A percentile compares a stretch with the other conserved stretches of the same genome.
phyloP scores from a whole-genome alignment of 2,113 vertebrate genomes.

The Micromys minutus region DNA sequence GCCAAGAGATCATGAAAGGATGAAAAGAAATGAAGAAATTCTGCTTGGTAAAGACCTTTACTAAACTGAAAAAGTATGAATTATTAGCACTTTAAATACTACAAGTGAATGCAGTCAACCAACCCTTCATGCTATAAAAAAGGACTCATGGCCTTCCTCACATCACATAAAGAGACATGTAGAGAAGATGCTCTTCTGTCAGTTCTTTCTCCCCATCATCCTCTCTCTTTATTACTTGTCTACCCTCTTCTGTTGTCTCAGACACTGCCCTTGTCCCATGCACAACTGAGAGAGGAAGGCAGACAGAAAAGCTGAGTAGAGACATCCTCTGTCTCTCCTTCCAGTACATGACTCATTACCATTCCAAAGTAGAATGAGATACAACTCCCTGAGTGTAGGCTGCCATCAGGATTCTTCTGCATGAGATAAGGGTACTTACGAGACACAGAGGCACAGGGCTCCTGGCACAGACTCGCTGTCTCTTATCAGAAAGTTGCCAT shows the following conservation, averaged over 20 bases:
- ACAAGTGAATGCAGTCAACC: not conserved
- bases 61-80: not conserved
- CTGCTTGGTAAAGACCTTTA: not conserved
- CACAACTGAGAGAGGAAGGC: too few relatives aligned
- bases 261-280: not conserved
- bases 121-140: not conserved
- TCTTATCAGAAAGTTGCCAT: constrained; percentile 92
- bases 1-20: not conserved
- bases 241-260: not conserved
- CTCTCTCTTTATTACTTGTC: not conserved
- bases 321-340: not conserved
- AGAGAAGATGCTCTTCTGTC: not conserved
- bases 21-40: not conserved
- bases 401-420: not conserved
- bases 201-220: not conserved
- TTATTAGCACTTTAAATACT: not conserved
- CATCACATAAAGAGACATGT: not conserved
- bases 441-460: constrained; percentile 93
- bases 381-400: not conserved
- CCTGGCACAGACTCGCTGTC: constrained; percentile 92
- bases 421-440: constrained; percentile 87
- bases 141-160: not conserved
- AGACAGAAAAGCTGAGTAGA: not conserved
- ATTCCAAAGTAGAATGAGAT: not conserved
- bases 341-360: not conserved